Evolutionary conservation across 1,140 invertebrate species (phyloP), one percentile per base, ranked within the genome.

Genomic region (Drosophila sproati): DNA sequence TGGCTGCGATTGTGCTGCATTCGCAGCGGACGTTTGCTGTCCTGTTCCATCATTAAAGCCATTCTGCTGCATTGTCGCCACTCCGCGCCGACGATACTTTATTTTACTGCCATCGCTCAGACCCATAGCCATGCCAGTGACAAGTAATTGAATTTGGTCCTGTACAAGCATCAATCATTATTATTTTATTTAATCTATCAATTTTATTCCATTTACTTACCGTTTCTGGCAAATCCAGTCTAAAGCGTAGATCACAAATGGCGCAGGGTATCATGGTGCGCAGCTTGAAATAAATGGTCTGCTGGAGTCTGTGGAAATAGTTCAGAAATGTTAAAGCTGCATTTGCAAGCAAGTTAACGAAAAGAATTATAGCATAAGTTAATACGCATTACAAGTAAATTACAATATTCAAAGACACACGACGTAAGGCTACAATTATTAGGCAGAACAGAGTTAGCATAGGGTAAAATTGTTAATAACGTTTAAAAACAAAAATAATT

Each of bases 81-180:
- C 55, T 4, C n/a, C 74, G 8, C 77, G 93, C 54, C 93, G 92
- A 41, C 92, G 93, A 54, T 94, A 78, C 88, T 93, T 73, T 70
- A 73, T 76, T 83, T 93, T 94, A 41, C 92, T 93, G 32, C 93
- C 93, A 81, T 96, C 95, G 6, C 94, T 95, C n/a, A 96, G 83
- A 2, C 96, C 95, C 50, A 96, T 93, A 10, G 95, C 95, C 95
- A 96, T 96, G 48, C 96, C 96, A 52, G 93, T 93, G 91, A 95
- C 95, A 93, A 96, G 95, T 45, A 99, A 93, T 92, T 98, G 98
- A 72, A 99, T 95, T 93, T 98, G 97, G 92, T 99, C 98, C 93
- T 95, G 28, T 4, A 41, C 6, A 0, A 1, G 8, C 3, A 34
- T 2, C 0, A 4, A 10, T 12, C 12, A 6, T 28, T 48, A 37